A percentile compares a stretch with the other conserved stretches of the same genome.
Evolutionary conservation across 2,113 vertebrate species (phyloP).

Genomic region (Muscicapa adusta): DNA sequence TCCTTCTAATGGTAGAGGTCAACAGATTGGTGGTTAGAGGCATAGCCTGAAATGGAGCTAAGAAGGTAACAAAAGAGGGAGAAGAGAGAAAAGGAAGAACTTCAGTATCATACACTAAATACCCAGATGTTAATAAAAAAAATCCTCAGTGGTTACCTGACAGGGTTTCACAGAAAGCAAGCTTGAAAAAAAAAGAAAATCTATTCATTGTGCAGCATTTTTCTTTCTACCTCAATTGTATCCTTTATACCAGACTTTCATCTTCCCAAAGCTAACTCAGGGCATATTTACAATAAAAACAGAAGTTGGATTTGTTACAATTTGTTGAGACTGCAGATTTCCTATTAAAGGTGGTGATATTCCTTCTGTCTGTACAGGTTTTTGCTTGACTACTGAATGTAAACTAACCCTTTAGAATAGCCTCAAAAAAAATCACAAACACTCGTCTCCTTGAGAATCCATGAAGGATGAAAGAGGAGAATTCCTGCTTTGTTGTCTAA

Average conservation of each 20-base stretch:
- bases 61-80: background rate
- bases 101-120: background rate
- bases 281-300: slow-evolving; percentile 29
- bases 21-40: background rate
- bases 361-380: background rate
- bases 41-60: background rate
- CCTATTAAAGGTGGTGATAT: background rate
- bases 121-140: background rate
- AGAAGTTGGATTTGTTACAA: background rate
- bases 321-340: slow-evolving; percentile 41
- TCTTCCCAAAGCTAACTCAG: slow-evolving; percentile 19
- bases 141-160: background rate
- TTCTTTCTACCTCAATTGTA: background rate
- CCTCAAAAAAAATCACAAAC: slow-evolving; percentile 10
- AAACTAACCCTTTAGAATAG: slow-evolving; percentile 23
- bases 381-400: background rate
- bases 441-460: slow-evolving; percentile 14
- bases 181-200: background rate
- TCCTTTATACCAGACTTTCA: slow-evolving; percentile 9
- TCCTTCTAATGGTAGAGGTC: background rate
- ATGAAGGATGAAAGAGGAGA: background rate
- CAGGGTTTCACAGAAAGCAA: background rate
- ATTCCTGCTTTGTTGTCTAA: slow-evolving; percentile 21
- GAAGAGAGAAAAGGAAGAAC: background rate
- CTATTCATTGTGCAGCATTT: background rate